Percentiles rank a stretch among this genome's conserved stretches.
phyloP scores from a whole-genome alignment of 2,797 vertebrate species.

The Psittacula echo region DNA sequence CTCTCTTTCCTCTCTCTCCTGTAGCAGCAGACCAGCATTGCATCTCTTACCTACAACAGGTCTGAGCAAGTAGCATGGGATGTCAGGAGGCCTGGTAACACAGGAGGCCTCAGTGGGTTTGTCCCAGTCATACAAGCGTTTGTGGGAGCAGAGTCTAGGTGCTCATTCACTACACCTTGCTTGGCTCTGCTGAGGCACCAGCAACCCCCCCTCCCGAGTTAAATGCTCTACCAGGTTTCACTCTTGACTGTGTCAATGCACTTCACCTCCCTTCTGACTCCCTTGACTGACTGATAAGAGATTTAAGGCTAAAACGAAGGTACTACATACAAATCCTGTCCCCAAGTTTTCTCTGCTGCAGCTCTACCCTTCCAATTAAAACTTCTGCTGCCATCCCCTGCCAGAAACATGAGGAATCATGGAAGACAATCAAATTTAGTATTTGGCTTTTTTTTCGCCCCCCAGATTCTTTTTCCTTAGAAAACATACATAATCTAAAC shows the following conservation, averaged over 20 bases:
- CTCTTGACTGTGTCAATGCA: background rate
- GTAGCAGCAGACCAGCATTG: background rate
- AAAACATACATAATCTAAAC: background rate
- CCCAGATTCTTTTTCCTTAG: background rate
- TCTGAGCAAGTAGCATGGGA: background rate
- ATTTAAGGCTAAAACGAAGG: background rate
- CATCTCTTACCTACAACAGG: background rate
- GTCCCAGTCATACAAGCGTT: background rate
- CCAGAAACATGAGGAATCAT: background rate
- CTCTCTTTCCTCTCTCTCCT: background rate
- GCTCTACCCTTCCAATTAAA: background rate
- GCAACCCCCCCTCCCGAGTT: too few species aligned
- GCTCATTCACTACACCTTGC: background rate
- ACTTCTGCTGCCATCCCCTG: background rate
- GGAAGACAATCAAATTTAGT: background rate
- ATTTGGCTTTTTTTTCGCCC: background rate
- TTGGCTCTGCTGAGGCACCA: background rate
- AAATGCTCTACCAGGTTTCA: background rate
- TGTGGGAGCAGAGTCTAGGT: background rate
- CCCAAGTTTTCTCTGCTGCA: background rate
- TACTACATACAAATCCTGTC: background rate
- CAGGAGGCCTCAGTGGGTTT: background rate
- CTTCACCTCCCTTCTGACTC: background rate
- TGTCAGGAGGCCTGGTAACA: background rate
- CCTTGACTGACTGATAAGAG: background rate